Conservation (phyloP, 2,797 vertebrate genomes). For the Carapus acus region DNA sequence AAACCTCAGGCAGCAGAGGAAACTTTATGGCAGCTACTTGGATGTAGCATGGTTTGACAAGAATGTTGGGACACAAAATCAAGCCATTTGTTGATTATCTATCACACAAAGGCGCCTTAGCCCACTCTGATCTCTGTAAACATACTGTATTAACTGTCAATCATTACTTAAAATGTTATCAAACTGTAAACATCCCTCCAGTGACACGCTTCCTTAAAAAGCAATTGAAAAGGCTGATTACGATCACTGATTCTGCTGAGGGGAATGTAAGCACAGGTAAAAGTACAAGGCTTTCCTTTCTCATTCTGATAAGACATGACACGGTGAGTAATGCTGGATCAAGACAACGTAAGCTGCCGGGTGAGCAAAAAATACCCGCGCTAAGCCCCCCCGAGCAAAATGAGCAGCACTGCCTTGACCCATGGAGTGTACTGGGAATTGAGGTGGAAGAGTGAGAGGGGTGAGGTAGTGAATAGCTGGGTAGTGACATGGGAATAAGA, state of each 20-base stretch:
- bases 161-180: no score
- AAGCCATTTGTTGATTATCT: no score
- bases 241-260: slow-evolving; percentile 3
- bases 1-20: slow-evolving; percentile 9
- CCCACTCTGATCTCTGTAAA: no score
- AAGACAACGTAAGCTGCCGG: slow-evolving; percentile 53
- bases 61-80: no score
- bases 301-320: slow-evolving; percentile 44
- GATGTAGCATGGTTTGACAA: no score
- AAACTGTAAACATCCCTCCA: no score
- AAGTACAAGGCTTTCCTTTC: slow-evolving; percentile 14
- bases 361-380: slow-evolving; percentile 43
- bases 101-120: no score
- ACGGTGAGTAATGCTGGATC: slow-evolving; percentile 37
- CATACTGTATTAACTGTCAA: no score
- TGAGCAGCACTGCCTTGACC: slow-evolving; percentile 54
- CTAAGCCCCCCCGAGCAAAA: slow-evolving; percentile 51
- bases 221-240: no score
- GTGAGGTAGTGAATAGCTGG: slow-evolving; percentile 35
- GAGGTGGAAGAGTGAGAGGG: slow-evolving; percentile 43
- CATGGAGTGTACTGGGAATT: slow-evolving; percentile 53
- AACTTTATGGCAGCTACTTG: no score
- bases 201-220: no score
- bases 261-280: slow-evolving; percentile 12
- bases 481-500: slow-evolving; percentile 36